Evolutionary conservation across 2,888 invertebrate species (phyloP).

Genomic region (Cinara cedri): DNA sequence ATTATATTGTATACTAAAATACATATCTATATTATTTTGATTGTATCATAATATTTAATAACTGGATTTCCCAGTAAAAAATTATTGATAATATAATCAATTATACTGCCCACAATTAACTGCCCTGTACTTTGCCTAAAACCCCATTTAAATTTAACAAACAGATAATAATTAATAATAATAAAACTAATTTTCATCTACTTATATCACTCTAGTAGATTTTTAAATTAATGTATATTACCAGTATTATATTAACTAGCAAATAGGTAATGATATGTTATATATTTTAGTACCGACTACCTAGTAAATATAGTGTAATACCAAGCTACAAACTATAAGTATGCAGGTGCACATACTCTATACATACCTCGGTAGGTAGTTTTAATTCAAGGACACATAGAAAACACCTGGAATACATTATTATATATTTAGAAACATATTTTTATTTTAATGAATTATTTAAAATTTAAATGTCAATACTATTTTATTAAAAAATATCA

Average conservation of each 20-base stretch:
- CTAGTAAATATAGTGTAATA: background rate
- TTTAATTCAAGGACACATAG: slow-evolving; percentile 29
- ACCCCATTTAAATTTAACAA: no score
- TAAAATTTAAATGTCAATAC: background rate
- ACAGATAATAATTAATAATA: no score
- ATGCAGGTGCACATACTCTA: slow-evolving; percentile 25
- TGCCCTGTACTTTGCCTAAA: no score
- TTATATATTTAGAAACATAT: slow-evolving; percentile 18
- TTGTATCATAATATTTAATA: no score
- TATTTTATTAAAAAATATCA: background rate
- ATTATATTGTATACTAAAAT: background rate
- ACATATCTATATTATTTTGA: no score
- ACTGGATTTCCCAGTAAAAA: no score
- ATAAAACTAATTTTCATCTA: no score
- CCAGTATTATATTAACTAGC: background rate
- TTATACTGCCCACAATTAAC: no score
- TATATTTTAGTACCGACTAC: no score
- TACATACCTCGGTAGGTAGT: background rate
- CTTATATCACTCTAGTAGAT: no score
- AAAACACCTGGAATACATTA: slow-evolving; percentile 21
- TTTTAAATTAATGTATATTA: background rate
- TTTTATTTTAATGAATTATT: background rate
- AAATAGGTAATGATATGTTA: background rate
- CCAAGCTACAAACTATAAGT: slow-evolving; percentile 34
- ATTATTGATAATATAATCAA: no score